Evolutionary conservation across 2,797 vertebrate genomes (phyloP), one percentile per base, ranked within the genome.

Genomic region (Megalops cyprinoides): DNA sequence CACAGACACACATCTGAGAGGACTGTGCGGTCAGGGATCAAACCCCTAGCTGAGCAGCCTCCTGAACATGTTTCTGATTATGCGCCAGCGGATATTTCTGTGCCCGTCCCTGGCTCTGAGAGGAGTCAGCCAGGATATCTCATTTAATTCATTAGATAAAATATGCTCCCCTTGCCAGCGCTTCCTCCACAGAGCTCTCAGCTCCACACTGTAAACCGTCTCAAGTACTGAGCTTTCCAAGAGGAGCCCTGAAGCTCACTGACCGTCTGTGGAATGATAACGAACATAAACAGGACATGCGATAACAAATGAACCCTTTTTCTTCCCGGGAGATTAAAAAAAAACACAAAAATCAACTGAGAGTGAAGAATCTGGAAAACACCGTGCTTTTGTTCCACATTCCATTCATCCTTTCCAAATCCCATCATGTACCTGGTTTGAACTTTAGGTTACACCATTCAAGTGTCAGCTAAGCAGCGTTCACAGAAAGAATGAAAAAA

Each of bases 291-390:
- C 67, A 71, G 67, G 67, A 71, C 67, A 25, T 39, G 9, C 1
- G 37, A 71, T 44, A 71, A 71, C 25, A 44, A 71, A 71, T 9
- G 37, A 2, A 28, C 25, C 51, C 31, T 71, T 42, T 18, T 51
- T 51, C 65, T 74, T 81, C 76, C 53, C 42, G 23, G 56, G 78
- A 65, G 28, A 71, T 65, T 34, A 82, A 42, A 58, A 56, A 58
- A 37, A 58, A 65, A 77, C 1, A 23, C 65, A 51, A 51, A 80
- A n/a, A n/a, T n/a, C n/a, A n/a, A n/a, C n/a, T n/a, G 37, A 71
- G 56, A 79, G 51, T 39, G 15, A 73, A 79, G 67, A 74, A 51
- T 56, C 56, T 37, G 51, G 56, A 67, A 79, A 73, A 67, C 37
- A 73, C 73, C n/a, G 49, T 79, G 67, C 44, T 55, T 79, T 58